Conservation (phyloP, 1,140 invertebrate species). For the Centruroides sculpturatus region DNA sequence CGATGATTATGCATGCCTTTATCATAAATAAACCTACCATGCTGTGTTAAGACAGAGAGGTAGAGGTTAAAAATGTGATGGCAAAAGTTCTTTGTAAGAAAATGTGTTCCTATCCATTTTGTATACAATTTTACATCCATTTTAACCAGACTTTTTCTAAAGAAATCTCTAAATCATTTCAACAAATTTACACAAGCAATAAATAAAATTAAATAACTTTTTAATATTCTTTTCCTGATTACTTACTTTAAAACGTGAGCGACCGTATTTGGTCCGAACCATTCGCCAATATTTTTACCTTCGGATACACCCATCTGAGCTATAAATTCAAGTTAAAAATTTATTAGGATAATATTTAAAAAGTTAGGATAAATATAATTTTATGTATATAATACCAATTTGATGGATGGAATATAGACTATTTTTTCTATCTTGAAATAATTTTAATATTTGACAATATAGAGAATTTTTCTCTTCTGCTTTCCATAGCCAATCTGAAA, state of each 20-base stretch:
- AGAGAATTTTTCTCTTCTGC: constrained; percentile 49
- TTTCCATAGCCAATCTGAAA: constrained; percentile 42
- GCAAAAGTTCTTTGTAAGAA: too few species aligned
- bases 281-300: constrained; percentile 86
- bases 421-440: constrained; percentile 80
- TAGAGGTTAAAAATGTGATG: too few species aligned
- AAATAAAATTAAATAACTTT: too few species aligned
- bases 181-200: too few species aligned
- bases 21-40: too few species aligned
- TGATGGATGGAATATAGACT: constrained; percentile 93
- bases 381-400: constrained; percentile 37
- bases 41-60: too few species aligned
- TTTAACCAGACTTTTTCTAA: too few species aligned
- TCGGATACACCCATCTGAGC: constrained; percentile 84
- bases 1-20: too few species aligned
- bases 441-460: constrained; percentile 72
- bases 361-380: neutral
- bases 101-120: too few species aligned
- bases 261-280: constrained; percentile 99
- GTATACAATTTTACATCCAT: too few species aligned
- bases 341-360: neutral
- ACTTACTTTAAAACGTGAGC: constrained; percentile 89
- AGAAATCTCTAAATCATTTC: too few species aligned
- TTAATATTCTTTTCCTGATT: neutral
- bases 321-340: neutral